phyloP scores from a whole-genome alignment of 35 echinoderm and acorn worm genomes.

The Apostichopus californicus region DNA sequence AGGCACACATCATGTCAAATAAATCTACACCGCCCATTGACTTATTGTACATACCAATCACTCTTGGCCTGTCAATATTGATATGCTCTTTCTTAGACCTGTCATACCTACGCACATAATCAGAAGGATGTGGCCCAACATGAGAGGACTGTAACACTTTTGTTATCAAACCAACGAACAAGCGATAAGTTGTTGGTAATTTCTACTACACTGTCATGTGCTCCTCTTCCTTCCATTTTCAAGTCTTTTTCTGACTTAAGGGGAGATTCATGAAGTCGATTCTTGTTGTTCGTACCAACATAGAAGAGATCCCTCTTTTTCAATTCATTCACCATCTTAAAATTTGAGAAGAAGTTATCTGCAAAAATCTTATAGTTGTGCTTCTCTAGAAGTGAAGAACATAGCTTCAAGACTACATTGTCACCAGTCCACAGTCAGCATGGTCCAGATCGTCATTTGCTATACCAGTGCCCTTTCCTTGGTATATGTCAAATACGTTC shows the following conservation, averaged over 20 bases:
- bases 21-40: no score
- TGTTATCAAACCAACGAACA: no score
- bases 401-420: not conserved
- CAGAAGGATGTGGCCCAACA: not conserved
- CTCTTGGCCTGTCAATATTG: slow-evolving; percentile 11
- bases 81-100: not conserved
- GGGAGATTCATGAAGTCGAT: slow-evolving; percentile 16
- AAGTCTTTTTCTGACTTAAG: not conserved
- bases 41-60: slow-evolving; percentile 31
- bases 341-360: slow-evolving; percentile 13
- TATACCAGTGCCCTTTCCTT: not conserved
- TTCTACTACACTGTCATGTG: not conserved
- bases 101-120: slow-evolving; percentile 33
- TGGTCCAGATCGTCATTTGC: no score
- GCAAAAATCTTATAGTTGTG: slow-evolving; percentile 26
- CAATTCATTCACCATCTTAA: slow-evolving; percentile 25
- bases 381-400: not conserved
- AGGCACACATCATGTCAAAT: no score
- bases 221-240: slow-evolving; percentile 6
- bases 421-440: no score
- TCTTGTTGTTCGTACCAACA: slow-evolving; percentile 16
- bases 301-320: slow-evolving; percentile 27
- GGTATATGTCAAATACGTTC: not conserved
- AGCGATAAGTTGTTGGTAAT: no score
- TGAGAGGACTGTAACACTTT: no score